phyloP scores from a whole-genome alignment of 2,797 vertebrate species.

The Chromobotia macracanthus region DNA sequence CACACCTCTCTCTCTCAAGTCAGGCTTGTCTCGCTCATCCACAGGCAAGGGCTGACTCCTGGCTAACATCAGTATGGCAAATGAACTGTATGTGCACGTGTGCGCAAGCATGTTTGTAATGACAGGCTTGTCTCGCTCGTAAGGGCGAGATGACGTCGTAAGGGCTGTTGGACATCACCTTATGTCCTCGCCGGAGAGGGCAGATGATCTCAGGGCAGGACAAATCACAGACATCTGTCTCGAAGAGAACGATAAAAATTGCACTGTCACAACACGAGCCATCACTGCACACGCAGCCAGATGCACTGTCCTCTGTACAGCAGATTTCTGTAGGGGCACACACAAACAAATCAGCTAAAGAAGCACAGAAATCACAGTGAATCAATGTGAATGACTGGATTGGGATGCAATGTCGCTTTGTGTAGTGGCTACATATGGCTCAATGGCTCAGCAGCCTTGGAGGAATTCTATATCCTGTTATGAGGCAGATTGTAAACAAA shows the following conservation, averaged over 20 bases:
- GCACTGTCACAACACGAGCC: conserved; percentile 44
- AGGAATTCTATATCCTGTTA: not conserved
- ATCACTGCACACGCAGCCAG: conserved; percentile 9
- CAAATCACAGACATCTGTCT: conserved; percentile 49
- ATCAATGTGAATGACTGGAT: conserved; percentile 7
- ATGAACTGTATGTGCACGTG: conserved; percentile 44
- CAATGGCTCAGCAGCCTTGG: not conserved
- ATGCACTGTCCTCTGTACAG: not conserved
- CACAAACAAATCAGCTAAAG: conserved; percentile 14
- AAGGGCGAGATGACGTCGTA: conserved; percentile 38
- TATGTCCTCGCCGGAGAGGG: conserved; percentile 38
- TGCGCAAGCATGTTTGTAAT: conserved; percentile 33
- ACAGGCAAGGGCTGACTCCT: conserved; percentile 42
- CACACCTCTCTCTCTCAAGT: conserved; percentile 12
- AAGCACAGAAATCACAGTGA: not conserved
- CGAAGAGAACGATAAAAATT: conserved; percentile 21
- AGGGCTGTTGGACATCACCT: conserved; percentile 46
- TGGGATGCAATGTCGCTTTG: not conserved
- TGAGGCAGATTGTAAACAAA: conserved; percentile 3
- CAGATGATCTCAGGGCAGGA: conserved; percentile 23
- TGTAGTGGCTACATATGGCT: not conserved
- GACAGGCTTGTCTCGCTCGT: too few relatives aligned
- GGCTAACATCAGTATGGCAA: conserved; percentile 37
- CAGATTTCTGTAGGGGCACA: conserved; percentile 6
- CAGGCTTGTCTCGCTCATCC: conserved; percentile 32